These are phyloP conservation scores for Meleagris gallopavo DNA, from an alignment of 2,113 vertebrate species.

Conservation along the genomic window DNA sequence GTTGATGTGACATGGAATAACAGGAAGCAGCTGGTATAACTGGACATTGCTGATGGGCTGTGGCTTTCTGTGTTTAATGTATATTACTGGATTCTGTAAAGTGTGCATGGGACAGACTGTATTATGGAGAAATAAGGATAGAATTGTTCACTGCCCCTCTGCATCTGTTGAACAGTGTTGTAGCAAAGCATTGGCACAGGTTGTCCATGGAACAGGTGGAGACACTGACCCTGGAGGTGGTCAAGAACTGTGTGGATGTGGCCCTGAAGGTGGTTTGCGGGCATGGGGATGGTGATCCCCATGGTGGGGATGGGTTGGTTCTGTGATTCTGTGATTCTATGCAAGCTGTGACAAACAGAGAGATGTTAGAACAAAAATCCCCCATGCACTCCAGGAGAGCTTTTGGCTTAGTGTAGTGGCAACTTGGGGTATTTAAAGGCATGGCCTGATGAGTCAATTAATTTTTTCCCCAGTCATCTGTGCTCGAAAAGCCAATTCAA, in stretches of 20 bases:
- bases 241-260: no score
- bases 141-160: neutral
- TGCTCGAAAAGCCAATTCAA: neutral
- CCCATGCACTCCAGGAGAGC: fast-evolving
- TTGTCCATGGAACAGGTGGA: no score
- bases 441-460: neutral
- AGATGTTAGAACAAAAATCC: neutral
- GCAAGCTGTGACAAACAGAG: neutral
- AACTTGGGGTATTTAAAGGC: neutral
- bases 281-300: no score
- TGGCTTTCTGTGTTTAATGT: neutral
- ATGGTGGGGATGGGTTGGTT: no score
- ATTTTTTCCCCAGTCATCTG: neutral
- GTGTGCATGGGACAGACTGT: fast-evolving
- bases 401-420: neutral
- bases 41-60: neutral
- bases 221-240: no score
- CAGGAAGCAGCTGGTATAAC: neutral
- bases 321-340: no score
- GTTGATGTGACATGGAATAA: neutral
- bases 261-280: no score
- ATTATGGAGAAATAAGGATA: neutral
- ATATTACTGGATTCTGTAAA: neutral
- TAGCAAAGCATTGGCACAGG: neutral
- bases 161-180: neutral